Evolutionary conservation across 2,888 invertebrate species (phyloP), one percentile per base, ranked within the genome.

Genomic region (Ypsolopha sequella): DNA sequence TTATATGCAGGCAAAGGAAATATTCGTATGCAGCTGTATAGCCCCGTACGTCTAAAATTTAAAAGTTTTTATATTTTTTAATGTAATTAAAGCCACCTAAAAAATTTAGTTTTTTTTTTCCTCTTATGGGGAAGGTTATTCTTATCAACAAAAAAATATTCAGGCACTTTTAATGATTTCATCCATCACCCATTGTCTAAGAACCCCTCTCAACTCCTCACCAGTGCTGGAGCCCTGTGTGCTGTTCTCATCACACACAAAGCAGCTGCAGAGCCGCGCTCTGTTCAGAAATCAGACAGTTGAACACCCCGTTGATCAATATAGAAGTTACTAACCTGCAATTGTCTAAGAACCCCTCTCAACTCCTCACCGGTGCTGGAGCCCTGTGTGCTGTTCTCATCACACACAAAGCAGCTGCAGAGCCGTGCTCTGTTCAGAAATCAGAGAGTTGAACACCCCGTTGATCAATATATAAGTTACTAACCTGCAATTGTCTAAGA

Each of bases 401-500:
- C 96, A 68, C 96, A 97, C 1, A 97, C 96, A 69, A 97, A 95
- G 73, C 95, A 96, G 70, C 95, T 95, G 10, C 24, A 24, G 24
- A 24, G 24, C 24, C 39, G 94, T 95, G 55, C 93, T 91, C 76
- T 98, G 97, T 41, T 91, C 92, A 0, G 95, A 89, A 1, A 90
- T 90, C 56, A 99, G 82, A 35, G 92, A 87, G 73, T 95, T 97
- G 80, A 99, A 99, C 24, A 97, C 91, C 41, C 98, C 98, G 79
- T 98, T 97, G 80, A 99, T 99, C 53, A 99, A 93, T 93, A 99
- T 91, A 88, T 99, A 99, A 0, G 99, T 99, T 65, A 99, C 89
- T 6, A 99, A 87, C 14, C 91, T 95, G 98, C 91, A 99, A 24
- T 24, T 24, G 24, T 24, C 24, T 2, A 4, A 24, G 24, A 46